phyloP scores from a whole-genome alignment of 2,888 invertebrate species.

The Acleris literana region DNA sequence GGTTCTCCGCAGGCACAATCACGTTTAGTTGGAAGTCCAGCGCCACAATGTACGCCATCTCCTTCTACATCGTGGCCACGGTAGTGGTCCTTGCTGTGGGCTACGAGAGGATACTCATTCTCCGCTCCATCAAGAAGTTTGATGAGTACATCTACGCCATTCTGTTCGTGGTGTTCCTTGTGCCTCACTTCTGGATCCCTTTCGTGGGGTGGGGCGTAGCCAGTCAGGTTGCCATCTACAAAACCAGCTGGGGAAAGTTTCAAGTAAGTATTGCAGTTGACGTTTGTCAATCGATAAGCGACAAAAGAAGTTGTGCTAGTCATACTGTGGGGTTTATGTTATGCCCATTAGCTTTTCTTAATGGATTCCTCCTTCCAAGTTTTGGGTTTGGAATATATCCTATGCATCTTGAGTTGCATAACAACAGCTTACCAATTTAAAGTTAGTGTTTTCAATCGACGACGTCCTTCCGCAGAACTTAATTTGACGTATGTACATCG shows the following conservation, averaged over 20 bases:
- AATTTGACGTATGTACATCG: too few species aligned
- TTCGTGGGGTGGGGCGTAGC: conserved; percentile 89
- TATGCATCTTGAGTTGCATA: too few species aligned
- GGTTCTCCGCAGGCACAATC: conserved; percentile 69
- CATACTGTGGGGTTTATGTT: too few species aligned
- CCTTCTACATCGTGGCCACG: conserved; percentile 85
- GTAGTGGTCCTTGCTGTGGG: conserved; percentile 84
- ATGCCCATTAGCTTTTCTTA: too few species aligned
- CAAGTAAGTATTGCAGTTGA: conserved; percentile 71
- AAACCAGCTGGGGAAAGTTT: conserved; percentile 87
- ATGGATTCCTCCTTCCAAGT: too few species aligned
- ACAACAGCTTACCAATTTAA: too few species aligned
- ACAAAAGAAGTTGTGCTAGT: too few species aligned
- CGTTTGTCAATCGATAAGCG: too few species aligned
- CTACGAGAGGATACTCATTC: conserved; percentile 84
- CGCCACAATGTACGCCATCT: conserved; percentile 86
- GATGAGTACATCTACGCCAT: conserved; percentile 88
- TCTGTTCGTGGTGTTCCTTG: conserved; percentile 85
- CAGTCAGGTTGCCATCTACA: conserved; percentile 86
- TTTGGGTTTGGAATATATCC: too few species aligned
- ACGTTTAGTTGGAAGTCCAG: conserved; percentile 86
- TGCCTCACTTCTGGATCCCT: conserved; percentile 88
- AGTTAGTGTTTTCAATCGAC: too few species aligned
- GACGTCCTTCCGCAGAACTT: too few species aligned
- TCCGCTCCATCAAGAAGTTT: conserved; percentile 85